Base-by-base conservation (phyloP, 64 coral and sea anemone genomes). In the Montipora foliosa region DNA sequence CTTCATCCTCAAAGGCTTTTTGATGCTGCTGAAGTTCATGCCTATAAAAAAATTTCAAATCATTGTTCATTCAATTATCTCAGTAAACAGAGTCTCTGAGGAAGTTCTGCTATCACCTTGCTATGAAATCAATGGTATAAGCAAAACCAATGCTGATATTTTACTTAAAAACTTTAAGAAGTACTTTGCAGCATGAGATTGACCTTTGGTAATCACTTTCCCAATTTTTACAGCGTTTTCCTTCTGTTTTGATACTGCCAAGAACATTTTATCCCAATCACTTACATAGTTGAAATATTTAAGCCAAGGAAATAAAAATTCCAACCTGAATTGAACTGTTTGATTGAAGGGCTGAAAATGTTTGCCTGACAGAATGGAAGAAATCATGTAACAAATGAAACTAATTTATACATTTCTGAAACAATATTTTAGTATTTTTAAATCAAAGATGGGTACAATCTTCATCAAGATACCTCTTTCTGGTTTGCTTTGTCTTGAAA, bases 11-110 rank as follows among this genome's bases (percentile, higher is more conserved):
- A 22, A 22, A 22, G 68, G 68, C 68, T 71, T 71, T 71, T 71
- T 71, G 68, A 71, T 71, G 68, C 68, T 71, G 68, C 68, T 71
- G 68, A 71, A 71, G 68, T 71, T 71, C 68, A 71, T 25, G 68
- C 21, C 68, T 71, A 71, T 4, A 71, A 71, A 17, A 71, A 71
- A 71, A 71, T 0, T 66, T 66, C 68, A 20, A 71, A 19, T 71
- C 68, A 71, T 71, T 71, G 68, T 71, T 71, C 68, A 71, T 71
- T 71, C 68, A 29, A 71, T 71, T 71, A 71, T 21, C 68, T 71
- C 68, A 71, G 68, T 71, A 71, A 71, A 71, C 68, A 71, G 68
- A 71, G 68, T 21, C 4, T 71, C 20, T 71, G 17, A 71, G 68
- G 68, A 71, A 71, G 5, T 71, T 71, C 68, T 71, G 68, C 68